Percentiles rank a stretch among this genome's conserved stretches.
phyloP scores from a whole-genome alignment of 2,888 invertebrate genomes.

The Platycheirus rosarum region DNA sequence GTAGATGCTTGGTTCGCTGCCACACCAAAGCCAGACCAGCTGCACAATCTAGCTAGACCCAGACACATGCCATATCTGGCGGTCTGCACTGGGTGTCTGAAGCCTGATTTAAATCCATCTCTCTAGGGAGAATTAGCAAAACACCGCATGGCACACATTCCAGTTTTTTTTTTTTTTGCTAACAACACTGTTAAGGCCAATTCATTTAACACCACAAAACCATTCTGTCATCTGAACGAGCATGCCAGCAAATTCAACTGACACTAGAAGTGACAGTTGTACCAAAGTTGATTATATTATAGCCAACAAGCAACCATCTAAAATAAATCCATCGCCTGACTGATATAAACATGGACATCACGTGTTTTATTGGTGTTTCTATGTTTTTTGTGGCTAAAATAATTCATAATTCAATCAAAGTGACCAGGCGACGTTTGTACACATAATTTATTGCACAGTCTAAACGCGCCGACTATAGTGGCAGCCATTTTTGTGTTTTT shows the following conservation, averaged over 20 bases:
- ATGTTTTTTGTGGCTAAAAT: conserved; percentile 21
- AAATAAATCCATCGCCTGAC: conserved; percentile 10
- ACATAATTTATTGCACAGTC: conserved; percentile 49
- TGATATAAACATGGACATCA: conserved; percentile 13
- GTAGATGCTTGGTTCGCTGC: neutral
- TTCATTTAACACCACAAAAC: conserved; percentile 40
- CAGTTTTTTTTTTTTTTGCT: conserved; percentile 11
- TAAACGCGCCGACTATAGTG: conserved; percentile 31
- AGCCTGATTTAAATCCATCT: conserved; percentile 31
- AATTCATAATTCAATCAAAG: conserved; percentile 62
- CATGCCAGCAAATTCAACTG: conserved; percentile 32
- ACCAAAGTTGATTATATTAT: conserved; percentile 55
- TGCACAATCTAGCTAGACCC: neutral
- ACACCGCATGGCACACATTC: conserved; percentile 47
- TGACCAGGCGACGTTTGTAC: conserved; percentile 20
- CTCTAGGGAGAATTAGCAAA: conserved; percentile 55
- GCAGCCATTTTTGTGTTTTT: conserved; percentile 17
- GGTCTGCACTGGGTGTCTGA: conserved; percentile 23
- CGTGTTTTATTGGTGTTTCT: conserved; percentile 31
- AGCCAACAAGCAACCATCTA: conserved; percentile 4
- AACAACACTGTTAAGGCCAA: conserved; percentile 29
- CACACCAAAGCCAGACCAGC: conserved; percentile 2
- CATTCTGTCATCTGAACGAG: conserved; percentile 37
- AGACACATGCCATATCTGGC: neutral
- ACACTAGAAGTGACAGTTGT: conserved; percentile 59